Base-by-base conservation (phyloP, 1,140 invertebrate genomes). In the Pentalonia nigronervosa region DNA sequence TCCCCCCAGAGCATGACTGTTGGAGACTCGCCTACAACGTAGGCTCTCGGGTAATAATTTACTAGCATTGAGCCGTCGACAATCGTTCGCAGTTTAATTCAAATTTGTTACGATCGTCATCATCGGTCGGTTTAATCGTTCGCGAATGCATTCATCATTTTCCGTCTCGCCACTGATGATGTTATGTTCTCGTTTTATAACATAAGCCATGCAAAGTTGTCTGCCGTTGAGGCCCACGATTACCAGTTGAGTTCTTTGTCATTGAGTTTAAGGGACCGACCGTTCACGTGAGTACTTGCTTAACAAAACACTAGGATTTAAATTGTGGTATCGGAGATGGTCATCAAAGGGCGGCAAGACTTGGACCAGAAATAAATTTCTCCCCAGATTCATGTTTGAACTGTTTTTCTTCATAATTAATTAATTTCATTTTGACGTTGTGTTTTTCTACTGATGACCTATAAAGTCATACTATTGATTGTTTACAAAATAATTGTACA, bases 11-110 rank as follows among this genome's bases (percentile, higher is more conserved):
- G 47, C 41, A 2, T 1, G 41, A 41, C 41, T 41, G 41, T 92
- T 92, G 91, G 90, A 91, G 20, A 48, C 9, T 67, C 90, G 47
- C n/a, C 90, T 48, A 92, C 83, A 92, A 21, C 36, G 1, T 83
- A 30, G n/a, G 60, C 7, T n/a, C 76, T n/a, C 50, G 50, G 76
- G 83, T 53, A 92, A 48, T 91, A 30, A 81, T 50, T 84, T 47
- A 23, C 83, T 92, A 76, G 14, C 17, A 7, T 17, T 76, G 2
- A 92, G 91, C 83, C 91, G 50, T 92, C 48, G 91, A 84, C n/a
- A 83, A 21, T 25, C 17, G 48, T 20, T 17, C 7, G 47, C 4
- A 23, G 6, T 86, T 14, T 47, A 1, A 81, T 23, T 92, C 3
- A 91, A 48, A 53, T 83, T 36, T 17, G 76, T 81, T 41, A n/a